These are phyloP conservation scores for Cyprinodon diabolis DNA, from an alignment of 2,797 vertebrate species.

Conservation along the genomic window DNA sequence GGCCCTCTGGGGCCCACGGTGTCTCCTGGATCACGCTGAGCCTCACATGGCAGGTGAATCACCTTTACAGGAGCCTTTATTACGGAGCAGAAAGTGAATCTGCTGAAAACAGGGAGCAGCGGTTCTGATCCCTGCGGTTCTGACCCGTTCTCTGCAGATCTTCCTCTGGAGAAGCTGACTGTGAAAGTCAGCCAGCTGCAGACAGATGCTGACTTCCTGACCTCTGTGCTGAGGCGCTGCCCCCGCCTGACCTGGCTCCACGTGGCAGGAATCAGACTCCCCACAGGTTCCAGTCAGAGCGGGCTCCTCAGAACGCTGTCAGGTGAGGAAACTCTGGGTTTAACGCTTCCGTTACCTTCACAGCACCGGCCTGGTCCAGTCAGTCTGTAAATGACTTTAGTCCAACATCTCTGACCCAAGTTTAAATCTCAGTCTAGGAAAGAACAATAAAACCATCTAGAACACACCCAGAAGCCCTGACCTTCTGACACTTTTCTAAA, in stretches of 20 bases:
- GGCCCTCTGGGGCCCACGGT: neutral
- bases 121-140: neutral
- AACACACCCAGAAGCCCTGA: too few species aligned
- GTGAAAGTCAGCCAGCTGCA: conserved; percentile 83
- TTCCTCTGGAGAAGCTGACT: conserved; percentile 84
- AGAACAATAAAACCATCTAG: too few species aligned
- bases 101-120: neutral
- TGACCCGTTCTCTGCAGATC: conserved; percentile 59
- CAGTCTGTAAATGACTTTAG: too few species aligned
- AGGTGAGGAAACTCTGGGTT: conserved; percentile 74
- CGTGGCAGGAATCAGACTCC: conserved; percentile 77
- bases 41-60: conserved; percentile 32
- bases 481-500: too few species aligned
- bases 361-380: neutral
- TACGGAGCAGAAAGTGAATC: neutral
- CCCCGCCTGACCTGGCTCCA: conserved; percentile 83
- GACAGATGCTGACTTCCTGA: conserved; percentile 70
- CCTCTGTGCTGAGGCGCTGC: conserved; percentile 79
- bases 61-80: neutral
- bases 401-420: too few species aligned
- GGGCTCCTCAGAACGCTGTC: conserved; percentile 80
- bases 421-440: too few species aligned
- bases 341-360: neutral
- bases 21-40: neutral
- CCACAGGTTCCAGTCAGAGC: conserved; percentile 62